These are phyloP conservation scores for Chelonus formosanus DNA, from an alignment of 2,888 invertebrate genomes.

Conservation along the genomic window DNA sequence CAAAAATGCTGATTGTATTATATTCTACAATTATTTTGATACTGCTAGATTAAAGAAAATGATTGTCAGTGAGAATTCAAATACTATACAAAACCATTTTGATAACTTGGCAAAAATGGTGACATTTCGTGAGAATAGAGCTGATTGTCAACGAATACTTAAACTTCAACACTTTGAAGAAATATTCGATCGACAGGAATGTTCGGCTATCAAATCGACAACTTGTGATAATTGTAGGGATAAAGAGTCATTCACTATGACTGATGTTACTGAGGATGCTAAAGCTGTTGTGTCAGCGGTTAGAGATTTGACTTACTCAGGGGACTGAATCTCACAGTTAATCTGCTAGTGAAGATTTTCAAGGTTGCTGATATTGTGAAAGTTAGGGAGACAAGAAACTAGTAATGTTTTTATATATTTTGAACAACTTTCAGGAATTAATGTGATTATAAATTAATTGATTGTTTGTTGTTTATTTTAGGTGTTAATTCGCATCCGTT, in stretches of 20 bases:
- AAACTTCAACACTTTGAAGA: slow-evolving; percentile 91
- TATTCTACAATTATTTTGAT: slow-evolving; percentile 90
- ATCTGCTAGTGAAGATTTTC: slow-evolving; percentile 54
- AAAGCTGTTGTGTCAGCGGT: slow-evolving; percentile 76
- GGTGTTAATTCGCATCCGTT: slow-evolving; percentile 71
- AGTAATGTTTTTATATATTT: too few species aligned
- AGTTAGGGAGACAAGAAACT: slow-evolving; percentile 63
- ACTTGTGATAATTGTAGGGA: slow-evolving; percentile 91
- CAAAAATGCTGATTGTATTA: slow-evolving; percentile 86
- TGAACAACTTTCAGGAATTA: too few species aligned
- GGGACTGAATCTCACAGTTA: slow-evolving; percentile 54
- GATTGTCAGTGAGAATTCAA: slow-evolving; percentile 70
- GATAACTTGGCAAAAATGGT: slow-evolving; percentile 91
- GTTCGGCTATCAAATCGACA: slow-evolving; percentile 72
- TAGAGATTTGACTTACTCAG: slow-evolving; percentile 69
- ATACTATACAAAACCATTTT: slow-evolving; percentile 78
- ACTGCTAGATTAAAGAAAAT: slow-evolving; percentile 76
- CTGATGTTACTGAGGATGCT: slow-evolving; percentile 83
- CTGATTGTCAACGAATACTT: slow-evolving; percentile 89
- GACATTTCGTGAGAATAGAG: slow-evolving; percentile 89
- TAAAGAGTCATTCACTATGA: slow-evolving; percentile 63
- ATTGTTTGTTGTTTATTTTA: too few species aligned
- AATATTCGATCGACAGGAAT: slow-evolving; percentile 77
- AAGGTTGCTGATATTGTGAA: slow-evolving; percentile 59
- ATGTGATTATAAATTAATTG: too few species aligned